Evolutionary conservation across 2,888 invertebrate species (phyloP).

Genomic region (Poecilus cupreus): DNA sequence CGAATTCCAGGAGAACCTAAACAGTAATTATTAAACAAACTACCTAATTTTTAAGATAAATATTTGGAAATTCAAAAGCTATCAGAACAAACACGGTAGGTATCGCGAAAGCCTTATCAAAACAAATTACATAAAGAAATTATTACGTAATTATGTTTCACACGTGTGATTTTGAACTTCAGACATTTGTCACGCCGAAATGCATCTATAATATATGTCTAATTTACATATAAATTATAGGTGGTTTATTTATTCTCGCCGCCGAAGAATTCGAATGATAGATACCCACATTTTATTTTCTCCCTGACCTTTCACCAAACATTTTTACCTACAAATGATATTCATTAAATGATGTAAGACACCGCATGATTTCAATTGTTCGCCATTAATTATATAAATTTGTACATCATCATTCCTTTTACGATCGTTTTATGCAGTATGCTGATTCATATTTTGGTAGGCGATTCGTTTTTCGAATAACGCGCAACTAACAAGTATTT

Average conservation of each 20-base stretch:
- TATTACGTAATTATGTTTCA: background rate
- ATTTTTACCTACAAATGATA: conserved; percentile 7
- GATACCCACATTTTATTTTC: conserved; percentile 2
- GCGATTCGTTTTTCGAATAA: too few relatives aligned
- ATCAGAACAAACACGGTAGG: conserved; percentile 3
- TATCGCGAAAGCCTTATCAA: conserved; percentile 22
- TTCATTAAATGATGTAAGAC: conserved; percentile 22
- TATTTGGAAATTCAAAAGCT: conserved; percentile 5
- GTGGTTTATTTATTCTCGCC: background rate
- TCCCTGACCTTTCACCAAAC: conserved; percentile 21
- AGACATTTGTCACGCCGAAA: background rate
- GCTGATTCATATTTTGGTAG: too few relatives aligned
- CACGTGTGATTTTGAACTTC: conserved; percentile 37
- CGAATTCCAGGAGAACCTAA: conserved; percentile 16
- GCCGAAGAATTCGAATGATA: conserved; percentile 3
- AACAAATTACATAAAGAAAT: conserved; percentile 11
- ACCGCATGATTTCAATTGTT: background rate
- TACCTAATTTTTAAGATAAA: conserved; percentile 3
- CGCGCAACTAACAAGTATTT: too few relatives aligned
- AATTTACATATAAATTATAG: conserved; percentile 19
- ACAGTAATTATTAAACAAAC: background rate
- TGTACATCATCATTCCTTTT: background rate
- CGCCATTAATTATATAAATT: background rate
- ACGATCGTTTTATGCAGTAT: background rate
- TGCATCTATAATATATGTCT: conserved; percentile 26